Conservation (phyloP, 2,113 vertebrate genomes). For the Peucedramus taeniatus region DNA sequence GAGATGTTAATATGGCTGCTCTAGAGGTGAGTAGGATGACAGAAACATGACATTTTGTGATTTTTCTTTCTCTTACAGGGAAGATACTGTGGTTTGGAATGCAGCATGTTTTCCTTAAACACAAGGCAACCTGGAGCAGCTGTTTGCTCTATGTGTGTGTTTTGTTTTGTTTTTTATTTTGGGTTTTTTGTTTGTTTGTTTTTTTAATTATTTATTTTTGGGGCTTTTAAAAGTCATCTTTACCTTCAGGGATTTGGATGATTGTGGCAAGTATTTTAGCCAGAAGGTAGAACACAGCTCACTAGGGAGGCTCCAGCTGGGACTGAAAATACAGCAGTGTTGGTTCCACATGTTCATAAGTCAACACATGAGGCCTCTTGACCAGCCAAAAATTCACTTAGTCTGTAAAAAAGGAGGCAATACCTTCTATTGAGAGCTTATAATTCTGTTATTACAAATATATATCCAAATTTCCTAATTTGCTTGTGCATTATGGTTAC, state of each 20-base stretch:
- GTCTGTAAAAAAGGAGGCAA: neutral
- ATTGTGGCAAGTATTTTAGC: constrained; percentile 8
- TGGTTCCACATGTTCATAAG: neutral
- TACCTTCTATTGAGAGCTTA: neutral
- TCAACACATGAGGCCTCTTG: neutral
- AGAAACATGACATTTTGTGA: neutral
- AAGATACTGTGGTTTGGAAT: neutral
- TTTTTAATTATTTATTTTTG: neutral
- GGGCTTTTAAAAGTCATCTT: neutral
- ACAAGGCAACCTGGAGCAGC: neutral
- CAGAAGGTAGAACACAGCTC: constrained; percentile 32
- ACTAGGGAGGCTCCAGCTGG: constrained; percentile 26
- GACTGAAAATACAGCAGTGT: neutral
- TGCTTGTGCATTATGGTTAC: neutral
- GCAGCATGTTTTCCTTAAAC: neutral
- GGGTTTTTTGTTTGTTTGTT: neutral
- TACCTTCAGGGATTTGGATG: constrained; percentile 19
- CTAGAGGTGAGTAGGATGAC: neutral
- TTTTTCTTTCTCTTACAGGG: neutral
- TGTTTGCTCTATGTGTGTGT: neutral
- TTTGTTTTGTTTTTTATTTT: neutral
- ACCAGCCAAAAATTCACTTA: neutral
- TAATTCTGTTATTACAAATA: neutral
- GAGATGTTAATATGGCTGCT: neutral
- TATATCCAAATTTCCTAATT: neutral